Percentiles rank a stretch among this genome's conserved stretches.
Conservation (phyloP, 2,113 vertebrate species). For the Silurus meridionalis region DNA sequence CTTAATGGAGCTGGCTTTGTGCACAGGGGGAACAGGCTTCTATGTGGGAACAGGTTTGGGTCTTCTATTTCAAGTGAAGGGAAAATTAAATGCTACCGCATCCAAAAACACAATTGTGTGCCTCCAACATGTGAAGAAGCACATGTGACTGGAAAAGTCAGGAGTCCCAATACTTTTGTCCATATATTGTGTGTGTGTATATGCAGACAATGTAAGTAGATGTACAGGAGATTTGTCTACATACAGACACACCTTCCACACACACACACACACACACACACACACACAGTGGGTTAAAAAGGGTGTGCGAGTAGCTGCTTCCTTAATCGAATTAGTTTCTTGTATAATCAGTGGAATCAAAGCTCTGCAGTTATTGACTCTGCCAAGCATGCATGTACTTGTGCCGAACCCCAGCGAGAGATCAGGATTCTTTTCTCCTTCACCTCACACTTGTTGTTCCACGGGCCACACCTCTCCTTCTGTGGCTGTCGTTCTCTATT, state of each 20-base stretch:
- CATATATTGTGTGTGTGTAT: not conserved
- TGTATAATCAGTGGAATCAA: slow-evolving; percentile 23
- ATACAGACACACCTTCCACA: not conserved
- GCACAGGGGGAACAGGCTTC: no score
- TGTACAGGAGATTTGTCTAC: not conserved
- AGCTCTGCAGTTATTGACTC: not conserved
- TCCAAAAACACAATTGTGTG: no score
- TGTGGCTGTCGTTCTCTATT: slow-evolving; percentile 51
- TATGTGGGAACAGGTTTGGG: no score
- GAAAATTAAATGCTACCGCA: no score
- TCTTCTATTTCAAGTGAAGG: no score
- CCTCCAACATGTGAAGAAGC: no score
- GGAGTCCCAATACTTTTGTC: no score
- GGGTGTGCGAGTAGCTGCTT: not conserved
- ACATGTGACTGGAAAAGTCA: no score
- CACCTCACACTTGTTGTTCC: slow-evolving; percentile 9
- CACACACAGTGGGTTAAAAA: not conserved
- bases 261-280: not conserved
- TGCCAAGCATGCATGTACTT: not conserved
- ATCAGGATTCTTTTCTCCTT: not conserved
- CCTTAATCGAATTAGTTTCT: slow-evolving; percentile 12
- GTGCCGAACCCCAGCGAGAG: not conserved
- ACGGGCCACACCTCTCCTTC: not conserved
- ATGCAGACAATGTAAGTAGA: not conserved
- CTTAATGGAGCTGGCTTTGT: no score